These are phyloP conservation scores for Amphimallon solstitiale DNA, from an alignment of 2,888 invertebrate species.

Conservation along the genomic window DNA sequence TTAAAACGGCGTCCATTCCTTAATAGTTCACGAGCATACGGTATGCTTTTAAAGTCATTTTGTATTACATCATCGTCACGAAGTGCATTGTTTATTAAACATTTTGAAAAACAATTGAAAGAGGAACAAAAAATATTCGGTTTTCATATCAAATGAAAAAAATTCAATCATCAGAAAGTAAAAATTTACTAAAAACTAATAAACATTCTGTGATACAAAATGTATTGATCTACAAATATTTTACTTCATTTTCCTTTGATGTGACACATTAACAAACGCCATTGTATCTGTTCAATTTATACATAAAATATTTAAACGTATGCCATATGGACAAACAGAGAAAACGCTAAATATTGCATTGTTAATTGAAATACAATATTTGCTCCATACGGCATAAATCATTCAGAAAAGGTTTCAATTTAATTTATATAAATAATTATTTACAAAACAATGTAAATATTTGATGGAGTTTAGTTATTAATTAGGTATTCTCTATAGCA, in stretches of 20 bases:
- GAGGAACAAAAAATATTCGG: too few relatives aligned
- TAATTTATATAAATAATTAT: conserved; percentile 22
- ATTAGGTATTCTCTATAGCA: background rate
- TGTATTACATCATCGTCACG: too few relatives aligned
- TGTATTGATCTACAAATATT: background rate
- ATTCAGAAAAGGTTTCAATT: background rate
- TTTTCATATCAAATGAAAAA: too few relatives aligned
- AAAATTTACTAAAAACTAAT: background rate
- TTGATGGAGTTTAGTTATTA: conserved; percentile 8
- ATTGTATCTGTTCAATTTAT: background rate
- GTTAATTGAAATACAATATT: conserved; percentile 29
- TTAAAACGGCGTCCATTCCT: too few relatives aligned
- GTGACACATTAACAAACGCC: background rate
- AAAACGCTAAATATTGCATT: conserved; percentile 9
- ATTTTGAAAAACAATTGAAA: too few relatives aligned
- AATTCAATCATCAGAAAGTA: too few relatives aligned
- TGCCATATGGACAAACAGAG: conserved; percentile 13
- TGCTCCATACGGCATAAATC: conserved; percentile 10
- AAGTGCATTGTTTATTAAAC: too few relatives aligned
- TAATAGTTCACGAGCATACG: too few relatives aligned
- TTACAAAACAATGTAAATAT: conserved; percentile 20
- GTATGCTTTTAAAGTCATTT: too few relatives aligned
- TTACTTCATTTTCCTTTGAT: too few relatives aligned
- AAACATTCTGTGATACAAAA: background rate
- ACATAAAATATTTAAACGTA: conserved; percentile 16